Evolutionary conservation across 1,140 invertebrate species (phyloP), one percentile per base, ranked within the genome.

Genomic region (Dendroctonus ponderosae): DNA sequence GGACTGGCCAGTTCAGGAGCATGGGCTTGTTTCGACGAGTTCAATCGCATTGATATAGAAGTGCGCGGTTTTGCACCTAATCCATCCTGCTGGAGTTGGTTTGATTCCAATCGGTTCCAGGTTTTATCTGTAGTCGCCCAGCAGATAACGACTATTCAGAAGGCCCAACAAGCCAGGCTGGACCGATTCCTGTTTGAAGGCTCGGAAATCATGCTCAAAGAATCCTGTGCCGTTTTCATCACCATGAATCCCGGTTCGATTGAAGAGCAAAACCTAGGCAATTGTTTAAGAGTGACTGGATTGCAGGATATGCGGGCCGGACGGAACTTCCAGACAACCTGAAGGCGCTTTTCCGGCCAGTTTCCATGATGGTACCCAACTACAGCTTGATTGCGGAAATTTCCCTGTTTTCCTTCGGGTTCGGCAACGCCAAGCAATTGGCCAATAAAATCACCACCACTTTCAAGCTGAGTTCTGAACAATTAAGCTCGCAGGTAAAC

Each of bases 21-120:
- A 0, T 90, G 88, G 88, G 87, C 87, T 0, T 91, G 89, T 71
- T 89, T 91, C 74, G 89, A 91, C 71, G 89, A 91, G 78, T 91
- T 91, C 70, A 91, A 91, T 74, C 78, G 85, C 37, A 89, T 91
- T 68, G 87, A 91, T 72, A 81, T 89, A 14, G 87, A 90, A 75
- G 65, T 66, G 46, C 43, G 9, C 38, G 26, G 7, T 9, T 51
- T 9, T 52, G 26, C 37, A 12, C 44, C 9, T 39, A 26, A 43
- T 59, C 7, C 12, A 43, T 9, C 37, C 39, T 7, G 12, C 6
- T 26, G 5, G 5, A 54, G 6, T 41, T 42, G 8, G 39, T 50
- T 44, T 2, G 44, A 40, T 44, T 58, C 12, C 12, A 2, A 43
- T 11, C 9, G 2, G 5, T 63, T 53, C 9, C n/a, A 63, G 65